Percentiles rank a stretch among this genome's conserved stretches.
These are phyloP conservation scores for Scartelaos histophorus DNA, from an alignment of 2,113 vertebrate genomes.

Conservation along the genomic window DNA sequence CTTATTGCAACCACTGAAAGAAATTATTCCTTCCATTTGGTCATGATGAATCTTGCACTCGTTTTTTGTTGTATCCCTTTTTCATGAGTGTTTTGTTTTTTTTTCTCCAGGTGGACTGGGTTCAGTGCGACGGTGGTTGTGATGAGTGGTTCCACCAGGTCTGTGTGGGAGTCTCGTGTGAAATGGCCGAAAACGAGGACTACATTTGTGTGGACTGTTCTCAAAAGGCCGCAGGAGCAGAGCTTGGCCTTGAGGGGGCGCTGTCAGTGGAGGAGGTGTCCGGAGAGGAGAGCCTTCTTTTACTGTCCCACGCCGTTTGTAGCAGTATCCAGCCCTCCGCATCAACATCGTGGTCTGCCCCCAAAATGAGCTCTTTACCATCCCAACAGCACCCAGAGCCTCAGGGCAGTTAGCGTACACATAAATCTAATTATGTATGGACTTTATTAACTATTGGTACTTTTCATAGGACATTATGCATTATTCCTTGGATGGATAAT, in stretches of 20 bases:
- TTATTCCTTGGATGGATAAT: neutral
- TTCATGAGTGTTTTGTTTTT: neutral
- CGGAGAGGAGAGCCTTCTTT: slow-evolving; percentile 52
- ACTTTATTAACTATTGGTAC: slow-evolving; percentile 10
- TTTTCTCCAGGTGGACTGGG: slow-evolving; percentile 93
- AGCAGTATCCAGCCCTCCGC: slow-evolving; percentile 31
- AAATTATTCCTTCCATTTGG: too few species aligned
- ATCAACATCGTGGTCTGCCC: slow-evolving; percentile 41
- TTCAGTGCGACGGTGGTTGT: slow-evolving; percentile 97
- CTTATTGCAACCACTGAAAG: too few species aligned
- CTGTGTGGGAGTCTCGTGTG: slow-evolving; percentile 94
- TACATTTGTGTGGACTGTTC: slow-evolving; percentile 96
- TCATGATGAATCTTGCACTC: too few species aligned
- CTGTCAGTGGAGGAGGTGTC: slow-evolving; percentile 44
- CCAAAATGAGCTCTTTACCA: slow-evolving; percentile 37
- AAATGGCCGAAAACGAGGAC: slow-evolving; percentile 98
- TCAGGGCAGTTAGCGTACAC: slow-evolving; percentile 85
- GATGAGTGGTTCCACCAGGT: slow-evolving; percentile 99
- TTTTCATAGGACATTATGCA: neutral
- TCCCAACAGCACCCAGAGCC: slow-evolving; percentile 68
- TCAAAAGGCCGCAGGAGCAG: slow-evolving; percentile 69
- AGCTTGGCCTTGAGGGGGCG: slow-evolving; percentile 5
- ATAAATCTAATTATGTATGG: neutral
- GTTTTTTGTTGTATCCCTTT: too few species aligned
- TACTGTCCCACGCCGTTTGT: slow-evolving; percentile 56